Base-by-base conservation (phyloP, 2,888 invertebrate species). In the Hypomecis punctinalis region DNA sequence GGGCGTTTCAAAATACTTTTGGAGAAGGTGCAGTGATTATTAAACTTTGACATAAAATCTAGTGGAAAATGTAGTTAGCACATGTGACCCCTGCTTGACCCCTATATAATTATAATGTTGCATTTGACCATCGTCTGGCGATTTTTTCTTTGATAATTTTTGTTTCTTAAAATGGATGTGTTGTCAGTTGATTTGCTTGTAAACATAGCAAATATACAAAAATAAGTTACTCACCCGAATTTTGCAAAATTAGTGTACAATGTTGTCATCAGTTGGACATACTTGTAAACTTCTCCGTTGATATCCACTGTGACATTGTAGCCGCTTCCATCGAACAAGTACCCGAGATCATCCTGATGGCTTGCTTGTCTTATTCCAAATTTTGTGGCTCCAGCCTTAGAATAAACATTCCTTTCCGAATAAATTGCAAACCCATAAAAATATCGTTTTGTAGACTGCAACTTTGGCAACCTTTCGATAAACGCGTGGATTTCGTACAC, bases 191-290 rank as follows among this genome's bases (percentile, higher is more conserved):
- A n/a, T n/a, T n/a, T n/a, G n/a, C n/a, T 23, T 23, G 23, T 23
- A 2, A 2, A 23, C 23, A 23, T 23, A 23, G 1, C 23, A 23
- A 23, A 23, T 23, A 23, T 8, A 23, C 13, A 47, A 47, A 11
- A 52, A 23, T 39, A 8, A 4, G 37, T 0, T 13, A 68, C 75
- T 77, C 58, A 80, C 81, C 81, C 80, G 54, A 66, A 76, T 67
- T 79, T 80, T 8, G 76, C 78, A 60, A 79, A 80, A 63, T 81
- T 81, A 0, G 79, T 76, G 35, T 51, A 66, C 37, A 72, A 23
- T 37, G 23, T 63, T 35, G 64, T 63, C 37, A 64, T 63, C n/a
- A 59, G 47, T 35, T 65, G 45, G 6, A 69, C 59, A 47, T 69
- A 55, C 48, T 69, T 49, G 61, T 42, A 67, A 3, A 46, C 66